Base-by-base conservation (phyloP, 2,113 vertebrate genomes). In the Lates calcarifer region DNA sequence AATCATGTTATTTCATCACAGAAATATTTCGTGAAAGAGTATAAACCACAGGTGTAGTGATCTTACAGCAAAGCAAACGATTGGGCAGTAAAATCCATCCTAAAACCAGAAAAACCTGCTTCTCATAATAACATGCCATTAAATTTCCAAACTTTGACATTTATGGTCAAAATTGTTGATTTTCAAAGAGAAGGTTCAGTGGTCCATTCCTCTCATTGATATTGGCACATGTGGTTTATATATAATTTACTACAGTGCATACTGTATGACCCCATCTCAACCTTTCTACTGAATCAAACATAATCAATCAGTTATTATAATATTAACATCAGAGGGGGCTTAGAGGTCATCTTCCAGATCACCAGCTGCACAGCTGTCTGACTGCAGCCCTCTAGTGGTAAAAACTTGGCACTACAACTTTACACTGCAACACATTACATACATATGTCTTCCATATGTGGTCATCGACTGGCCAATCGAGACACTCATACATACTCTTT, bases 331-430 rank as follows among this genome's bases (percentile, higher is more conserved):
- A 51, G 12, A 72, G 24, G 56, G 14, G 51, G 43, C 24, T 57
- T 61, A 39, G 28, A 64, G 66, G 63, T 86, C 28, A 65, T 45
- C 41, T 18, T 62, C 3, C 43, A 20, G 20, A 55, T 69, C 28
- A 58, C 12, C 35, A 31, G 37, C 22, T 28, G 31, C 41, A 72
- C 74, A 75, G 37, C 47, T 84, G 62, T 78, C 49, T 84, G 37
- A 58, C 62, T 83, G 64, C 77, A 64, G 58, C 74, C 87, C 86
- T 84, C 91, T 87, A 65, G 88, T 92, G 93, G 88, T 1, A 3
- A 39, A 41, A 24, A 7, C 12, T 0, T 0, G 0, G 6, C 26
- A 83, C 45, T 73, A 33, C 91, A 90, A 11, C 41, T 45, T 63
- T 3, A 28, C 24, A 6, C 1, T n/a, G 9, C 11, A 5, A 11